A percentile compares a stretch with the other conserved stretches of the same genome.
Evolutionary conservation across 1,140 invertebrate species (phyloP).

Genomic region (Microplitis demolitor): DNA sequence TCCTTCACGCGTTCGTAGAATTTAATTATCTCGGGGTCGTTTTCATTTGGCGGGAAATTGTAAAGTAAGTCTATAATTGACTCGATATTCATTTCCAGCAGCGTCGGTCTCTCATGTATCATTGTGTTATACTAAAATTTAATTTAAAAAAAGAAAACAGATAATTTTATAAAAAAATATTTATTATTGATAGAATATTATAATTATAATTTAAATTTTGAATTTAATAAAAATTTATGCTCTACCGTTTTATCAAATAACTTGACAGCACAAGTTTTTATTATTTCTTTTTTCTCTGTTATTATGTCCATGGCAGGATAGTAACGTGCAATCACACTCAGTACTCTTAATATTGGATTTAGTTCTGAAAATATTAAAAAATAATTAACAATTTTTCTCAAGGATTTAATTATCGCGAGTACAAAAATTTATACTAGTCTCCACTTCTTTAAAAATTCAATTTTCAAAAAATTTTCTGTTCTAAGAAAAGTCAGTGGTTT

Average conservation of each 20-base stretch:
- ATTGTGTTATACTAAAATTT: constrained; percentile 22
- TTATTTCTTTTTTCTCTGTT: background rate
- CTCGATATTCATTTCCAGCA: constrained; percentile 38
- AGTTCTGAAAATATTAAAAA: background rate
- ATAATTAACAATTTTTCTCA: too few species aligned
- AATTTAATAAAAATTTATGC: background rate
- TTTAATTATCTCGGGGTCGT: constrained; percentile 5
- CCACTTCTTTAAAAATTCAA: too few species aligned
- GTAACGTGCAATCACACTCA: constrained; percentile 4
- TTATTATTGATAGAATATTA: background rate
- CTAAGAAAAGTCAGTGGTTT: too few species aligned
- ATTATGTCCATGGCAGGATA: constrained; percentile 6
- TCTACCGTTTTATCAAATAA: background rate
- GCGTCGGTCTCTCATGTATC: constrained; percentile 1
- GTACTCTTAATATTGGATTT: background rate
- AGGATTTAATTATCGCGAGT: too few species aligned
- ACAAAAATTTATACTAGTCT: too few species aligned
- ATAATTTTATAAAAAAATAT: background rate
- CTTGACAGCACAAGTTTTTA: background rate
- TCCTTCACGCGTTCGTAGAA: constrained; percentile 31
- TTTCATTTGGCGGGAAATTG: constrained; percentile 26
- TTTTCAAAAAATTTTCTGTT: too few species aligned
- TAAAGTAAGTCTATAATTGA: constrained; percentile 37
- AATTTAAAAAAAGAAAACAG: background rate
- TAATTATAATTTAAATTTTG: background rate